phyloP scores from a whole-genome alignment of 1,140 invertebrate species.

The Hyles euphorbiae region DNA sequence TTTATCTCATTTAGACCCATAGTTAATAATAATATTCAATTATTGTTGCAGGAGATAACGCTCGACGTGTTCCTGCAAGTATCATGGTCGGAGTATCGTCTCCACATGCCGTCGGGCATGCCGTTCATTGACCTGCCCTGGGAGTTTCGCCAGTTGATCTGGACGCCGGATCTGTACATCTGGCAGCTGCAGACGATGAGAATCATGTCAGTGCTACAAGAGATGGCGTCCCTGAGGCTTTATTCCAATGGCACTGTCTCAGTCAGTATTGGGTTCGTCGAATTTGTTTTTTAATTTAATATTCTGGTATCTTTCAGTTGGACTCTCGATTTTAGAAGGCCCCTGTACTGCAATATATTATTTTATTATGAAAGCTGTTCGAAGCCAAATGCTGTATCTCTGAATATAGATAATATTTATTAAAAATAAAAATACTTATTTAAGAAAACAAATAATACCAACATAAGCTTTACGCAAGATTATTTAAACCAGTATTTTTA shows the following conservation, averaged over 20 bases:
- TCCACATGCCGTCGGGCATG: slow-evolving; percentile 61
- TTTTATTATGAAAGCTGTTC: no score
- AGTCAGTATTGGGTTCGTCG: slow-evolving; percentile 77
- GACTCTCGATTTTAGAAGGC: no score
- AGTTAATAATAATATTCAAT: not conserved
- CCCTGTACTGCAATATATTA: no score
- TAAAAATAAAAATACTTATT: no score
- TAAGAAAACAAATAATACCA: no score
- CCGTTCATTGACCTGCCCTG: slow-evolving; percentile 77
- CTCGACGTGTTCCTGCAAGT: slow-evolving; percentile 78
- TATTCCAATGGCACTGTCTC: slow-evolving; percentile 77
- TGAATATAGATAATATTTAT: no score
- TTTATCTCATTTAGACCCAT: no score
- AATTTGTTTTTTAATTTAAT: slow-evolving; percentile 17
- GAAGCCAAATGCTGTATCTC: no score
- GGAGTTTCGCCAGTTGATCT: slow-evolving; percentile 76
- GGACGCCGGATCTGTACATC: slow-evolving; percentile 78
- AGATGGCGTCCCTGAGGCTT: slow-evolving; percentile 76
- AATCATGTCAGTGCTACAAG: slow-evolving; percentile 76
- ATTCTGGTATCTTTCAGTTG: not conserved
- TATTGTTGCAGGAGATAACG: slow-evolving; percentile 74
- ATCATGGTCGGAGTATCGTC: slow-evolving; percentile 75
- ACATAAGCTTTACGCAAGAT: no score
- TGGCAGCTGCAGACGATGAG: slow-evolving; percentile 77
- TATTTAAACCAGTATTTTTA: no score